Percentiles rank a stretch among this genome's conserved stretches.
These are phyloP conservation scores for Heterohyrax brucei DNA, from an alignment of 2,797 vertebrate species.

Conservation along the genomic window DNA sequence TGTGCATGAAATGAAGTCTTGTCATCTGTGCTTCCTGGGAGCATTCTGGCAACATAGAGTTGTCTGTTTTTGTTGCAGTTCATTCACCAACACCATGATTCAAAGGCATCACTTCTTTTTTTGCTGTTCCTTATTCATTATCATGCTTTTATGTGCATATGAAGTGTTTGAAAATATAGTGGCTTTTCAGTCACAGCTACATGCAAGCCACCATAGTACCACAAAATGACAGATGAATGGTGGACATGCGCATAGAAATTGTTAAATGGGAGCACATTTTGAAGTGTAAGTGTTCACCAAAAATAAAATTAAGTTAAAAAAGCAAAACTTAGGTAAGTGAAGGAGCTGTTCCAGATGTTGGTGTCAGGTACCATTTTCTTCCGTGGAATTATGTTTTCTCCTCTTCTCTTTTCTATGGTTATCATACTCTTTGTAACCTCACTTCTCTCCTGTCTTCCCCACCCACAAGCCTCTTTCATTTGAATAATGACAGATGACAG, in stretches of 20 bases:
- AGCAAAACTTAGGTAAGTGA: background rate
- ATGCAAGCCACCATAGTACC: no score
- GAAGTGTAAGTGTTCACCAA: background rate
- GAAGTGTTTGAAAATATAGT: no score
- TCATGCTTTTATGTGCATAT: no score
- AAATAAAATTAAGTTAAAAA: background rate
- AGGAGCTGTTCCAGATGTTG: constrained; percentile 8
- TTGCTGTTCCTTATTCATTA: no score
- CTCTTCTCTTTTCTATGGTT: background rate
- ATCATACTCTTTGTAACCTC: background rate
- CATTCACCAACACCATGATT: no score
- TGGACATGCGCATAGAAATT: background rate
- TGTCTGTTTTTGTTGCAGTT: no score
- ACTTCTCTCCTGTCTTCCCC: background rate
- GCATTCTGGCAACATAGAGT: no score
- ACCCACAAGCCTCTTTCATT: constrained; percentile 46
- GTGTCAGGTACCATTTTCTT: background rate
- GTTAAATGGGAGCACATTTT: background rate
- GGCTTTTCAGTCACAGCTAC: no score
- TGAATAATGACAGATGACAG: constrained; percentile 59
- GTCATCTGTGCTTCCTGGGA: no score
- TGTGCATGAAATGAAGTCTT: no score
- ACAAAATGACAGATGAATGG: no score
- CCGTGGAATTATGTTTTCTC: background rate
- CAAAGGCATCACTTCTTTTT: no score